Conservation (phyloP, 2,888 invertebrate species). For the Globia sparganii region DNA sequence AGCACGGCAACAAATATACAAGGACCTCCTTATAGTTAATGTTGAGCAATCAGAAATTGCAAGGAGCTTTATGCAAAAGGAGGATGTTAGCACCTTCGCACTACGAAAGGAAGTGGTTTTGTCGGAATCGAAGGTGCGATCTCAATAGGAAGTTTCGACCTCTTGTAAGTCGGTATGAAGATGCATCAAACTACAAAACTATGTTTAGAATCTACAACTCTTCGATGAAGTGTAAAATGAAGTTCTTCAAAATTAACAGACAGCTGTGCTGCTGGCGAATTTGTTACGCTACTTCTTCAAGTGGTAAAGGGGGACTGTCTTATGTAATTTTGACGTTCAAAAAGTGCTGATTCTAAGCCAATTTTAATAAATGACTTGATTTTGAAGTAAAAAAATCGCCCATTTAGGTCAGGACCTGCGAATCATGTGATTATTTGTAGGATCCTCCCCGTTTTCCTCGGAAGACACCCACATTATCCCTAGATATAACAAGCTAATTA, state of each 20-base stretch:
- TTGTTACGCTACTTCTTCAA: too few species aligned
- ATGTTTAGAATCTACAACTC: neutral
- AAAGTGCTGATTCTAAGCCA: neutral
- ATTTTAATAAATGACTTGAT: neutral
- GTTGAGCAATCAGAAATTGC: constrained; percentile 15
- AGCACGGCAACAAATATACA: neutral
- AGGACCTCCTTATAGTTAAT: constrained; percentile 4
- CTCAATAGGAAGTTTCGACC: constrained; percentile 41
- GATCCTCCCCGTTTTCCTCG: too few species aligned
- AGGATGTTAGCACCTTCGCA: constrained; percentile 43
- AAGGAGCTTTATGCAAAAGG: constrained; percentile 20
- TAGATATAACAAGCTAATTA: neutral
- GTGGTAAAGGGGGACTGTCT: too few species aligned
- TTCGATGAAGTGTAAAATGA: neutral
- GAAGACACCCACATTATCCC: neutral
- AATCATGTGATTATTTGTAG: neutral
- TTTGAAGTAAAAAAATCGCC: neutral
- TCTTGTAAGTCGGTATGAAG: neutral
- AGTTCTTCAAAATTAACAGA: neutral
- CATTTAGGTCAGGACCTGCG: neutral
- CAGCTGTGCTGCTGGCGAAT: neutral
- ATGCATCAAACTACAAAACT: constrained; percentile 1
- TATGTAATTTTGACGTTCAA: too few species aligned
- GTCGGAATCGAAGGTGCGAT: constrained; percentile 31
- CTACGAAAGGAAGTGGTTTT: constrained; percentile 28